Conservation (phyloP, 2,113 vertebrate genomes). For the Antennarius striatus region DNA sequence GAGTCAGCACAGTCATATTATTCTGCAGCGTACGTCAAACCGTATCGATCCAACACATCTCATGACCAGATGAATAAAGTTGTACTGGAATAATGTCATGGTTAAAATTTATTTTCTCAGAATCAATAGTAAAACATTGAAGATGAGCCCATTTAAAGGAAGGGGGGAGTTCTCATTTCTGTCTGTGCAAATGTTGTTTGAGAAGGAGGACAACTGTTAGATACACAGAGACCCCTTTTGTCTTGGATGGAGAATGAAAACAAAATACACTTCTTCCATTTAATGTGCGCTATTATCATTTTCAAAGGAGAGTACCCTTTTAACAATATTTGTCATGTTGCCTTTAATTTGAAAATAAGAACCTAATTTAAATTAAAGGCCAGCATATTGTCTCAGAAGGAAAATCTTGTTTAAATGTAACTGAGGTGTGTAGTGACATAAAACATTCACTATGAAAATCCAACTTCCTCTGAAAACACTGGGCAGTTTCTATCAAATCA, state of each 20-base stretch:
- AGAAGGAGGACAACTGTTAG: constrained; percentile 33
- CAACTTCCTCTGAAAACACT: too few relatives aligned
- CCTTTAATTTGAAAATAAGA: too few relatives aligned
- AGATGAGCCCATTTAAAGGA: constrained; percentile 1
- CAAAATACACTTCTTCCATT: background rate
- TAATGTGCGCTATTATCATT: background rate
- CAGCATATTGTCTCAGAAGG: too few relatives aligned
- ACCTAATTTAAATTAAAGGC: too few relatives aligned
- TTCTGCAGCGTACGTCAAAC: constrained; percentile 8
- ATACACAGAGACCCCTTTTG: constrained; percentile 6
- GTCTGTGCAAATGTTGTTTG: constrained; percentile 6
- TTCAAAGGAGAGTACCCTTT: background rate
- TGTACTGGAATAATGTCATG: constrained; percentile 22
- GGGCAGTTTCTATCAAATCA: too few relatives aligned
- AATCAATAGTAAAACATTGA: constrained; percentile 30
- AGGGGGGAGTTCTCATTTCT: constrained; percentile 7
- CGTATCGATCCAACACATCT: constrained; percentile 38
- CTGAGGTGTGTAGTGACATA: too few relatives aligned
- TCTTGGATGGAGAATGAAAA: background rate
- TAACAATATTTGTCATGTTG: too few relatives aligned
- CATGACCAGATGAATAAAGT: constrained; percentile 33
- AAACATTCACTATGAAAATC: too few relatives aligned
- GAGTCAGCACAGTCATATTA: constrained; percentile 10
- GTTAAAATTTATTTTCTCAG: constrained; percentile 10
- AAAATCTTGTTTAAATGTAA: too few relatives aligned